A percentile compares a stretch with the other conserved stretches of the same genome.
Conservation (phyloP, 2,888 invertebrate species). For the Nephrotoma guestfalica region DNA sequence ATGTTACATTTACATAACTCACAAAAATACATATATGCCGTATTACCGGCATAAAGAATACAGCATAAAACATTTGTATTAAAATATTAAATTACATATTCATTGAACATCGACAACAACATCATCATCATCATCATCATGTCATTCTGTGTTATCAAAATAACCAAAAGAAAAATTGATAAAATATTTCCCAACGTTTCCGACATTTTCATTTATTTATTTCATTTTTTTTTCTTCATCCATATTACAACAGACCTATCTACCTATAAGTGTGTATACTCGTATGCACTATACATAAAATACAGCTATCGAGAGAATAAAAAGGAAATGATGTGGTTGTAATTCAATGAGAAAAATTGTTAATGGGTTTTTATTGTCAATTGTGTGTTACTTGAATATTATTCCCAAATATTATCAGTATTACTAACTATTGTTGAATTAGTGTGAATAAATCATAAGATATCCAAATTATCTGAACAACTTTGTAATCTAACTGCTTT, state of each 20-base stretch:
- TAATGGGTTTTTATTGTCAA: not conserved
- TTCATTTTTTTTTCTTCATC: not conserved
- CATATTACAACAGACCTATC: not conserved
- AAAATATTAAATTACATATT: not conserved
- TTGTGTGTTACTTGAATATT: not conserved
- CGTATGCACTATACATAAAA: not conserved
- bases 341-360: not conserved
- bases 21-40: not conserved
- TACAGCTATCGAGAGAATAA: not conserved
- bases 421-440: not conserved
- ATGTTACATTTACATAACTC: not conserved
- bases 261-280: not conserved
- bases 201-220: not conserved
- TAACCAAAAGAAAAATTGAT: not conserved
- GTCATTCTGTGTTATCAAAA: not conserved
- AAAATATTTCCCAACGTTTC: not conserved
- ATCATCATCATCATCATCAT: not conserved
- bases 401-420: not conserved
- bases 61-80: not conserved
- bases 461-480: not conserved
- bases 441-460: not conserved
- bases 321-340: not conserved
- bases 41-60: not conserved
- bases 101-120: not conserved
- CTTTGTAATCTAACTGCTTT: not conserved